Percentiles rank a stretch among this genome's conserved stretches.
These are phyloP conservation scores for Pararge aegeria DNA, from an alignment of 1,140 invertebrate genomes.

Conservation along the genomic window DNA sequence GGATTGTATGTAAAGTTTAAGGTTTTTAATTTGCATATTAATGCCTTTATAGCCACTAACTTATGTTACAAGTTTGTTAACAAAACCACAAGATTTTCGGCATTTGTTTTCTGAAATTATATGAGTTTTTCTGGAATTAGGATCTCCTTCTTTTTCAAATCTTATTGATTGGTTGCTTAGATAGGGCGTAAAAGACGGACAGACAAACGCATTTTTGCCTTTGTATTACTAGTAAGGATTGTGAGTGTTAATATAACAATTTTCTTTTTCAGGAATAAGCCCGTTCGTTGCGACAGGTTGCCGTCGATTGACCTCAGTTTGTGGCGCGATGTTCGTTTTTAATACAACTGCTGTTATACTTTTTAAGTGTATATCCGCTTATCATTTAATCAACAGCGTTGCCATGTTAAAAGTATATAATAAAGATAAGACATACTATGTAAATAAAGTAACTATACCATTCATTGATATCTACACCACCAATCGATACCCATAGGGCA, in stretches of 20 bases:
- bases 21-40: neutral
- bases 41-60: too few species aligned
- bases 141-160: too few species aligned
- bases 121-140: too few species aligned
- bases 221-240: too few species aligned
- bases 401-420: neutral
- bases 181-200: too few species aligned
- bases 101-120: too few species aligned
- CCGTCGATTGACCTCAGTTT: slow-evolving; percentile 83
- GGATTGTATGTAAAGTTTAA: neutral
- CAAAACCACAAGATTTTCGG: neutral
- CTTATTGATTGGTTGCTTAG: too few species aligned
- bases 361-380: neutral
- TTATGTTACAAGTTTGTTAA: neutral
- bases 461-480: too few species aligned
- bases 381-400: neutral
- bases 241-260: too few species aligned
- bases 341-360: neutral
- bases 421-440: neutral
- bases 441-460: neutral
- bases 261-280: slow-evolving; percentile 82
- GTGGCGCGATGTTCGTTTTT: slow-evolving; percentile 74
- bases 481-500: too few species aligned
- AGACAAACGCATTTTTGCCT: too few species aligned
- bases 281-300: slow-evolving; percentile 83